Base-by-base conservation (phyloP, 2,888 invertebrate species). In the Hesperia comma region DNA sequence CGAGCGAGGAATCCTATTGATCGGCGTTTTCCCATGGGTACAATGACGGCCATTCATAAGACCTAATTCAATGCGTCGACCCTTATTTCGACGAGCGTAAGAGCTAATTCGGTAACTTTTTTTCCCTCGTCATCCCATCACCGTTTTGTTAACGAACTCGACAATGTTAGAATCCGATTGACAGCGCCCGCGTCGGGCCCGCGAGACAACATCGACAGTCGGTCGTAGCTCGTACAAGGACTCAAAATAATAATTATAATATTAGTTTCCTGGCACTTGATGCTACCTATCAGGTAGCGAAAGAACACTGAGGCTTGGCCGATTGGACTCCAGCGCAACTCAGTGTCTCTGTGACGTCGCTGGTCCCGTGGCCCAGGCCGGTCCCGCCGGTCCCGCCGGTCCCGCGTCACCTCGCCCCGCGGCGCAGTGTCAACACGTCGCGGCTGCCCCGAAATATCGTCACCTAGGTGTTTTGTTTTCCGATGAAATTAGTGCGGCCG, bases 1-100 rank as follows among this genome's bases (percentile, higher is more conserved):
- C 37, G 32, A 21, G 21, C 32, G 46, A 46, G 60, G 60, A 60
- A 60, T 60, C 60, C 60, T 46, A 60, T 60, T 60, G 60, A 60
- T 32, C 46, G 32, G 0, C 12, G 43, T 26, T 40, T 58, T 58
- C 58, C 58, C 58, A 58, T 43, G 58, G 21, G 21, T 10, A 15
- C 37, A 7, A 56, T 40, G 19, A 10, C 17, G 8, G 5, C 58
- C 58, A 58, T 58, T 58, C 58, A 58, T 43, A 2, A 26, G 2
- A n/a, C 7, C 21, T 43, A 21, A 58, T 26, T 21, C n/a, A 15
- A 43, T 3, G 17, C n/a, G n/a, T 4, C 26, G 26, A n/a, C 8
- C 14, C 58, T 58, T 58, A 58, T 43, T 43, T 7, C 43, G n/a
- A n/a, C 5, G 15, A 10, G 3, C n/a, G 43, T 43, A 43, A 58